A percentile compares a stretch with the other conserved stretches of the same genome.
phyloP scores from a whole-genome alignment of 1,140 invertebrate species.

The Triops longicaudatus region DNA sequence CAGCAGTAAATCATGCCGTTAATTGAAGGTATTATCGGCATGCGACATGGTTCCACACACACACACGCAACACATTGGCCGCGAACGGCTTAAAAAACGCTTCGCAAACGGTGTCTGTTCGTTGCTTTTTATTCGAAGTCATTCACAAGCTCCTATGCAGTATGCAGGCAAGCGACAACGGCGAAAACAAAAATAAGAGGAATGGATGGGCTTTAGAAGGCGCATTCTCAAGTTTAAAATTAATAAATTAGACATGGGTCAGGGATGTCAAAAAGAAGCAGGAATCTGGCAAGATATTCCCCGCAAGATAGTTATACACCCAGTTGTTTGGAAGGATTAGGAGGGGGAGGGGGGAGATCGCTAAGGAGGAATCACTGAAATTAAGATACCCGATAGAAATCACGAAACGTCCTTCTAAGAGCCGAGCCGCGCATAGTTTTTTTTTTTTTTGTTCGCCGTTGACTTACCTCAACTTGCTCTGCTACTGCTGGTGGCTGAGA shows the following conservation, averaged over 20 bases:
- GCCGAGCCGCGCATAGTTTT: background rate
- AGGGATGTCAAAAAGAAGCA: background rate
- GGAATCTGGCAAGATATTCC: background rate
- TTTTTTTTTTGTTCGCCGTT: background rate
- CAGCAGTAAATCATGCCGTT: background rate
- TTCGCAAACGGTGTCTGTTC: background rate
- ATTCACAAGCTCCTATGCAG: constrained; percentile 6
- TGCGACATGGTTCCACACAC: background rate
- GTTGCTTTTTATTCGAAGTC: background rate
- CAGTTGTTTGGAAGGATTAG: background rate
- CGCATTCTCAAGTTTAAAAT: background rate
- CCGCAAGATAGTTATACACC: background rate
- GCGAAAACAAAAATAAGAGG: background rate
- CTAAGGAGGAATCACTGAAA: background rate
- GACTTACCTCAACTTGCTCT: constrained; percentile 9
- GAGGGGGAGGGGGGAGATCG: background rate
- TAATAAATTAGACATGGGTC: background rate
- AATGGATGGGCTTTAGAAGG: background rate
- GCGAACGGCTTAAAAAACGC: too few species aligned
- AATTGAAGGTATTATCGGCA: background rate
- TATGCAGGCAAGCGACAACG: constrained; percentile 4
- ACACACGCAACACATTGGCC: background rate
- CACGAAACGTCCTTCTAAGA: background rate
- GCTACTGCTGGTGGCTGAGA: background rate
- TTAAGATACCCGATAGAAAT: background rate